Evolutionary conservation across 1,140 invertebrate species (phyloP), one percentile per base, ranked within the genome.

Genomic region (Laupala kohalensis): DNA sequence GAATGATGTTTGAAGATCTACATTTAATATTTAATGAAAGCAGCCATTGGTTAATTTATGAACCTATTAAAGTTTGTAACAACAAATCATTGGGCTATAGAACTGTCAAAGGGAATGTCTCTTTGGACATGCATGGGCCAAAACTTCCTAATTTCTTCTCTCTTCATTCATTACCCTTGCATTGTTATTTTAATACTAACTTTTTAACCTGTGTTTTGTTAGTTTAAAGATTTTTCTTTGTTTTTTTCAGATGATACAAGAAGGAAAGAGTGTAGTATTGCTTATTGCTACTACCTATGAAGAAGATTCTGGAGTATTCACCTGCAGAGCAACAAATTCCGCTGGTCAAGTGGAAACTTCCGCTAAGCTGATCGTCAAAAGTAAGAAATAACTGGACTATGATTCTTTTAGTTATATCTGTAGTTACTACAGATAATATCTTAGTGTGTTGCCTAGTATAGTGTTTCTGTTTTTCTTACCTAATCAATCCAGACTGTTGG

Each of bases 311-410:
- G 96, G 96, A 72, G 86, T 87, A 63, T 97, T 96, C 84, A 95
- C 92, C 25, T 96, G 94, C 80, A 89, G 92, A 75, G 94, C 93
- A 37, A 93, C 92, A 71, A 95, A 94, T 74, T 88, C 91, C 72
- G 92, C 91, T 77, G 95, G 95, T 80, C 93, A 93, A 82, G 92
- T 92, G 77, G 92, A 96, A 86, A 92, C 92, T 66, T 94, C 91
- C 76, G 93, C 94, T 76, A 92, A 91, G 83, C 89, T 98, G 84
- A 92, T 91, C 84, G 94, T 97, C 83, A 94, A 95, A 95, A 96
- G 95, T 97, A 95, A 95, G 94, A 90, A 91, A 85, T 94, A 89
- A 91, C 84, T 79, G 28, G 70, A 71, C 26, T 29, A 25, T 68
- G 15, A 68, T 29, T 53, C 37, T 53, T 53, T 53, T 53, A 53